Conservation (phyloP, 2,797 vertebrate genomes). For the Sebastes alutus region DNA sequence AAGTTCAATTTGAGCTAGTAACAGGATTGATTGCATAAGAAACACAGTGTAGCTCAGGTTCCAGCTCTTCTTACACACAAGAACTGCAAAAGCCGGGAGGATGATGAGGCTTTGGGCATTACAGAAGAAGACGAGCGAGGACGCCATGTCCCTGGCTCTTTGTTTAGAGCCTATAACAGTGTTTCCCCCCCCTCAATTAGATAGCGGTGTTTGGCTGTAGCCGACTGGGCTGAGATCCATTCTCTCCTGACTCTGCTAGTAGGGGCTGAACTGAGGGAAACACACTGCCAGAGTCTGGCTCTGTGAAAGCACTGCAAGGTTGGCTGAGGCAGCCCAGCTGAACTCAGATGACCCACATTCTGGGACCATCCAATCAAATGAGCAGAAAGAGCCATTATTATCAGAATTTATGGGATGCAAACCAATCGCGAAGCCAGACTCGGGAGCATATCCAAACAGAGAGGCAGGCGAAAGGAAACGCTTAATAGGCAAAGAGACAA, state of each 20-base stretch:
- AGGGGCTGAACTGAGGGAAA: slow-evolving; percentile 69
- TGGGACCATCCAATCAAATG: slow-evolving; percentile 84
- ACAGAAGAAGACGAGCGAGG: slow-evolving; percentile 72
- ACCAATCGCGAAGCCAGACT: slow-evolving; percentile 56
- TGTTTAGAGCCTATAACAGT: slow-evolving; percentile 76
- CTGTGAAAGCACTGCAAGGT: slow-evolving; percentile 84
- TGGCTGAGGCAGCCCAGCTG: slow-evolving; percentile 80
- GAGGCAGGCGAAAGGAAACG: slow-evolving; percentile 60
- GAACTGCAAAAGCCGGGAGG: slow-evolving; percentile 54
- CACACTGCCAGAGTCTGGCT: slow-evolving; percentile 80
- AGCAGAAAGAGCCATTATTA: slow-evolving; percentile 78
- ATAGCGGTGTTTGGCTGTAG: slow-evolving; percentile 69
- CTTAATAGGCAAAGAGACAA: slow-evolving; percentile 57
- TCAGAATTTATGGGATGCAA: slow-evolving; percentile 68
- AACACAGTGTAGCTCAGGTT: slow-evolving; percentile 37
- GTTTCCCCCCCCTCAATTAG: slow-evolving; percentile 72
- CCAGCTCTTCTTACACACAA: slow-evolving; percentile 50
- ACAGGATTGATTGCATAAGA: slow-evolving; percentile 19
- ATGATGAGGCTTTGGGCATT: slow-evolving; percentile 56
- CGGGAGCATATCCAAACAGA: slow-evolving; percentile 58
- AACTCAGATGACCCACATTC: slow-evolving; percentile 91
- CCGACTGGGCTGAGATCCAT: slow-evolving; percentile 70
- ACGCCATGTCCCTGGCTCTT: slow-evolving; percentile 64
- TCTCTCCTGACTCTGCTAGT: slow-evolving; percentile 79
- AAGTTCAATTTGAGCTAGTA: slow-evolving; percentile 14